A percentile compares a stretch with the other conserved stretches of the same genome.
phyloP scores from a whole-genome alignment of 2,113 vertebrate species.

The Oncorhynchus keta region DNA sequence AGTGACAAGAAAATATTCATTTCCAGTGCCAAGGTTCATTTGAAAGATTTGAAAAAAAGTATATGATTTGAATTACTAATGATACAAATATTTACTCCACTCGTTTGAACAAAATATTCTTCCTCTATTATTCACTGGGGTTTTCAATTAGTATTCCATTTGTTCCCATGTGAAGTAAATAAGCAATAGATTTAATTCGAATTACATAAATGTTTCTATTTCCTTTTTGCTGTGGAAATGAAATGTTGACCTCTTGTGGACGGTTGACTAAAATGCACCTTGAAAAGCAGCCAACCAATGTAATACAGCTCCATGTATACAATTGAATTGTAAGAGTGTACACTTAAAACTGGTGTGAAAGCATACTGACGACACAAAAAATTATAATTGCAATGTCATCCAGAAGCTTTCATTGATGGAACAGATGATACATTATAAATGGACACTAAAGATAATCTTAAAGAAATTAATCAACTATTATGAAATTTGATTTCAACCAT shows the following conservation, averaged over 20 bases:
- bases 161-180: background rate
- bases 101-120: background rate
- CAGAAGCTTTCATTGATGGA: too few relatives aligned
- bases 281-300: background rate
- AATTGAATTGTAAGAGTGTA: background rate
- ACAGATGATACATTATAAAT: too few relatives aligned
- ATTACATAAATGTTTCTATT: background rate
- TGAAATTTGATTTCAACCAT: too few relatives aligned
- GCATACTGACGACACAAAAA: background rate
- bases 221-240: slow-evolving; percentile 7
- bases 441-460: too few relatives aligned
- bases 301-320: background rate
- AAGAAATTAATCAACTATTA: too few relatives aligned
- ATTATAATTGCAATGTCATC: background rate
- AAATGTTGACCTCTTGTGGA: slow-evolving; percentile 62
- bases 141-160: background rate
- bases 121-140: background rate
- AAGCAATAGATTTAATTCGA: background rate
- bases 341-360: background rate
- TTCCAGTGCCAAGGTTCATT: background rate
- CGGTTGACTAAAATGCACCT: slow-evolving; percentile 27
- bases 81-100: background rate
- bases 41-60: background rate
- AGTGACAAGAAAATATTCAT: too few relatives aligned
- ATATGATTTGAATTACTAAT: background rate